phyloP scores from a whole-genome alignment of 2,113 vertebrate genomes.

The Heterochromis multidens region DNA sequence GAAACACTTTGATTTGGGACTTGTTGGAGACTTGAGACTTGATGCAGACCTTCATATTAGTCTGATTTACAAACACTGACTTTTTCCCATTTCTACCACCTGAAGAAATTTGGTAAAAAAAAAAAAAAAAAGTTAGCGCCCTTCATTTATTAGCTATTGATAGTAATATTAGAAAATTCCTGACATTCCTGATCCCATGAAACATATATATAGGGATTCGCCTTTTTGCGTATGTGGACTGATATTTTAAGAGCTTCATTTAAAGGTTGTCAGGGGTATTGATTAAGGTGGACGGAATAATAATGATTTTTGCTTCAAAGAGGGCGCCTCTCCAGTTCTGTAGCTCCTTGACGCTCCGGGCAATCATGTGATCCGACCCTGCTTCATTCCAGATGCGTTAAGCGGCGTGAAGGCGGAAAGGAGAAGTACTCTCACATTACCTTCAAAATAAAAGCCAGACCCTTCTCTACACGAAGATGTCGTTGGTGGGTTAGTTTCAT shows the following conservation, averaged over 20 bases:
- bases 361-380: constrained; percentile 81
- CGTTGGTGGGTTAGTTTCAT: neutral
- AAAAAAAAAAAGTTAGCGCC: too few relatives aligned
- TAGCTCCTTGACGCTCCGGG: constrained; percentile 79
- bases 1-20: too few relatives aligned
- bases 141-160: neutral
- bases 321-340: constrained; percentile 78
- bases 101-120: neutral
- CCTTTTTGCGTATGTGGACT: neutral
- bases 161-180: neutral
- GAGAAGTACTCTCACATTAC: neutral
- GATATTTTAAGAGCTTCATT: neutral
- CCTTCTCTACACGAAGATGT: too few relatives aligned
- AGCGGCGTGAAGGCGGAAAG: constrained; percentile 10
- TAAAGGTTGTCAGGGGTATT: neutral
- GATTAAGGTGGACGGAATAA: neutral
- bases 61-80: too few relatives aligned
- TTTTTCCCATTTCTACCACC: neutral
- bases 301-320: constrained; percentile 73
- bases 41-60: too few relatives aligned
- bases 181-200: neutral
- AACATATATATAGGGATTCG: neutral
- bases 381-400: constrained; percentile 70
- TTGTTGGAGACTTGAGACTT: too few relatives aligned
- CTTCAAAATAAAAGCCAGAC: constrained; percentile 45